Conservation (phyloP, 1,140 invertebrate genomes). For the Aphidius ervi region DNA sequence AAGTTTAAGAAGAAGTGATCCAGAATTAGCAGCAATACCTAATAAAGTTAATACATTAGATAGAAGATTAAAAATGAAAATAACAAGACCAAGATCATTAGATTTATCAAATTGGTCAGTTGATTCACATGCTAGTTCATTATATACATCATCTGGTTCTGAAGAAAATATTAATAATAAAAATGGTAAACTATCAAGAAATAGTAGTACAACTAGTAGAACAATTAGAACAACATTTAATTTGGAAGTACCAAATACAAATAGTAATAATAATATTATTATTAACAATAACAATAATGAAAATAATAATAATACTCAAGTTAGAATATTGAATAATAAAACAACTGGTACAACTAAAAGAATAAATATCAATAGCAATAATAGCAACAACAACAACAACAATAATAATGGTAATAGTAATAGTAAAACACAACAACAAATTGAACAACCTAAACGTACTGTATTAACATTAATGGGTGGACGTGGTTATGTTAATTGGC, state of each 20-base stretch:
- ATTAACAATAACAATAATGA: slow-evolving; percentile 22
- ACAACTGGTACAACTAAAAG: slow-evolving; percentile 12
- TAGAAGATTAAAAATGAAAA: slow-evolving; percentile 73
- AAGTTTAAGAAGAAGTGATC: slow-evolving; percentile 71
- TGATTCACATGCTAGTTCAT: slow-evolving; percentile 75
- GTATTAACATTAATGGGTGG: slow-evolving; percentile 84
- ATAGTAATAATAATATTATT: slow-evolving; percentile 27
- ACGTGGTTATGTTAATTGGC: slow-evolving; percentile 80
- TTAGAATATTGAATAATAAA: slow-evolving; percentile 18
- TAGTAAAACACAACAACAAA: slow-evolving; percentile 23
- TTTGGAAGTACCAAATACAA: slow-evolving; percentile 17
- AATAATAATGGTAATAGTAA: neutral
- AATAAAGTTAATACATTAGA: slow-evolving; percentile 76
- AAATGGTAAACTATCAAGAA: slow-evolving; percentile 62
- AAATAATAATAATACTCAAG: slow-evolving; percentile 30
- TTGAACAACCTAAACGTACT: slow-evolving; percentile 63
- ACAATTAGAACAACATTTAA: slow-evolving; percentile 38
- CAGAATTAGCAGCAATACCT: slow-evolving; percentile 76
- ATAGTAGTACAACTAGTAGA: slow-evolving; percentile 67
- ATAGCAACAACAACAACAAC: slow-evolving; percentile 26
- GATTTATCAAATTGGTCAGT: slow-evolving; percentile 86
- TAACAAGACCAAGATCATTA: slow-evolving; percentile 71
- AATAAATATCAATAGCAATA: neutral
- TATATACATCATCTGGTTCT: slow-evolving; percentile 76
- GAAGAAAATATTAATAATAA: slow-evolving; percentile 71